A percentile compares a stretch with the other conserved stretches of the same genome.
Conservation (phyloP, 2,888 invertebrate genomes). For the Prenolepis imparis region DNA sequence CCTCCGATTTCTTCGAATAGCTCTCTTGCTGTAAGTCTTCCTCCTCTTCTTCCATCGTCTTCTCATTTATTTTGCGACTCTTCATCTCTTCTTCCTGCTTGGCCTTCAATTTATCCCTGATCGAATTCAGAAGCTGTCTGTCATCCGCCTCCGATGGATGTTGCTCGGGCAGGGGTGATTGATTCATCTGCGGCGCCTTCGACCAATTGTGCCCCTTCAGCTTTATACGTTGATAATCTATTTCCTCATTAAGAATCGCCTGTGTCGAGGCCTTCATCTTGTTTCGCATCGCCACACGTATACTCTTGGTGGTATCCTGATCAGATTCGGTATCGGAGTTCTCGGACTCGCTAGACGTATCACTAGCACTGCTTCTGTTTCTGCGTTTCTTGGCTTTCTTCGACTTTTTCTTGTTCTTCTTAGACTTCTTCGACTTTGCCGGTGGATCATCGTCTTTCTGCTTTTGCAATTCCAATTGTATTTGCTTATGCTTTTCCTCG, state of each 20-base stretch:
- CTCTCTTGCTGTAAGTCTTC: constrained; percentile 68
- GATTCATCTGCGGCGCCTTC: constrained; percentile 79
- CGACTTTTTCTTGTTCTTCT: constrained; percentile 87
- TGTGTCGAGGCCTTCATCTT: constrained; percentile 87
- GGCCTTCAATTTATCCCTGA: constrained; percentile 87
- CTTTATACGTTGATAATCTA: constrained; percentile 82
- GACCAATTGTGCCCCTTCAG: constrained; percentile 87
- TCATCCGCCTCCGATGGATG: constrained; percentile 85
- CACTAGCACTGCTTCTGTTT: constrained; percentile 85
- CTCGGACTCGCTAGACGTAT: constrained; percentile 85
- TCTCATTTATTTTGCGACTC: constrained; percentile 69
- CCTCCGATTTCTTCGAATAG: constrained; percentile 69
- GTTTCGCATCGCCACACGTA: constrained; percentile 90
- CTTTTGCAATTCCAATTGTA: constrained; percentile 86
- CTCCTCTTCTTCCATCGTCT: constrained; percentile 66
- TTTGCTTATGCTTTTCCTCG: constrained; percentile 85
- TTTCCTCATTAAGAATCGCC: constrained; percentile 86
- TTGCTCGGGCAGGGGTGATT: constrained; percentile 75
- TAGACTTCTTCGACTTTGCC: constrained; percentile 88
- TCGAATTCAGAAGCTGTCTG: constrained; percentile 86
- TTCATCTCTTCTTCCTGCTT: constrained; percentile 87
- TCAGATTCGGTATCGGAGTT: constrained; percentile 86
- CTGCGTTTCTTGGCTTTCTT: constrained; percentile 87
- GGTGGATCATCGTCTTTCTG: constrained; percentile 88
- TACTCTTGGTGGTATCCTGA: constrained; percentile 88